Percentiles rank a stretch among this genome's conserved stretches.
These are phyloP conservation scores for Scartelaos histophorus DNA, from an alignment of 2,113 vertebrate species.

Conservation along the genomic window DNA sequence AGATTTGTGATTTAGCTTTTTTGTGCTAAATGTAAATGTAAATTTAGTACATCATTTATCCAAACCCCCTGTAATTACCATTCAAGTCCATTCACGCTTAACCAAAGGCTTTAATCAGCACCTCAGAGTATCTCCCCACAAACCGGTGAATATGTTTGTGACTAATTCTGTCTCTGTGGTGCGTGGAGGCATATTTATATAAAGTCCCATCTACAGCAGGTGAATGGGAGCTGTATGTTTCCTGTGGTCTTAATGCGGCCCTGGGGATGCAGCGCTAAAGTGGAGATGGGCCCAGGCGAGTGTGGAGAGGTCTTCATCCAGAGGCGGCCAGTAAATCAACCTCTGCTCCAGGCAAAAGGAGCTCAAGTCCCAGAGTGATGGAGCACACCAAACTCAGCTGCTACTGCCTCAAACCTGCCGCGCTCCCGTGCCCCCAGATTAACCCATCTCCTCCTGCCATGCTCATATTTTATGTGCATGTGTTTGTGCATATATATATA, in stretches of 20 bases:
- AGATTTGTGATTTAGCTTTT: too few relatives aligned
- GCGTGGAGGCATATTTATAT: constrained; percentile 12
- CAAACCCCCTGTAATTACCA: neutral
- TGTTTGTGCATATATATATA: neutral
- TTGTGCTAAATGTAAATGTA: too few relatives aligned
- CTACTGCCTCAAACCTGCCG: constrained; percentile 25
- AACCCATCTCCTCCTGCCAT: neutral
- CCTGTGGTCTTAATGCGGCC: constrained; percentile 48
- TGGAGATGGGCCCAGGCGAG: constrained; percentile 30
- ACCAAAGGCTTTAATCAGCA: constrained; percentile 13
- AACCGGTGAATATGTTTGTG: constrained; percentile 25
- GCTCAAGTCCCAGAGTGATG: constrained; percentile 34
- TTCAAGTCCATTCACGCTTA: constrained; percentile 22
- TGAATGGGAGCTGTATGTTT: constrained; percentile 37
- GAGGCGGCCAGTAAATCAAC: constrained; percentile 52
- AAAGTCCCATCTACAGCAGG: constrained; percentile 33
- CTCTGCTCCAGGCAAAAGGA: constrained; percentile 32
- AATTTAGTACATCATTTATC: too few relatives aligned
- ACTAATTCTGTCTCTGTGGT: constrained; percentile 15
- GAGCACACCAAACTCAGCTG: constrained; percentile 6
- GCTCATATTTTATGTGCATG: neutral
- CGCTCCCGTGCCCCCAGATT: constrained; percentile 24
- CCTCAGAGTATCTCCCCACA: constrained; percentile 15
- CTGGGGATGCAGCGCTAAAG: constrained; percentile 41
- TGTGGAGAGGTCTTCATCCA: constrained; percentile 47